phyloP scores from a whole-genome alignment of 2,888 invertebrate genomes.

The Nasonia oneida region DNA sequence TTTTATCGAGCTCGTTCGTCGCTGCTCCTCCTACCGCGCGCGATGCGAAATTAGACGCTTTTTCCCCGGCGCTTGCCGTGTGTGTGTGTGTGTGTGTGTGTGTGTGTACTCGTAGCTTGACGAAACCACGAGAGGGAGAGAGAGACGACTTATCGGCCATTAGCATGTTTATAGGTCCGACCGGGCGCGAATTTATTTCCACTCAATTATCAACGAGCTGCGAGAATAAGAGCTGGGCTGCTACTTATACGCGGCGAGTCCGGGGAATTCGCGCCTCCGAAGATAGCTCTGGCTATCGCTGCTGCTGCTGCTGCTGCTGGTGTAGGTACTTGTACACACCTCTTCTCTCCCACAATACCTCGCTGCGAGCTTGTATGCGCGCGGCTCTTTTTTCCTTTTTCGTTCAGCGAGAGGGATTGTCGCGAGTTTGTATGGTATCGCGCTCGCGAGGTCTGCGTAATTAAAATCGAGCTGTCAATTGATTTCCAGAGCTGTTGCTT shows the following conservation, averaged over 20 bases:
- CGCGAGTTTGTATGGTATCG: neutral
- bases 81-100: neutral
- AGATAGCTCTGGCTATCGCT: neutral
- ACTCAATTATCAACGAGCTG: conserved; percentile 56
- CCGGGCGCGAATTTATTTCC: conserved; percentile 56
- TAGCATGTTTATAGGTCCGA: conserved; percentile 60
- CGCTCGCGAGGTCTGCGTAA: neutral
- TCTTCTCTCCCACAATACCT: neutral
- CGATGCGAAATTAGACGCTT: conserved; percentile 55
- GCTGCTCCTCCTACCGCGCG: conserved; percentile 28
- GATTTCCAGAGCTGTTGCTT: neutral
- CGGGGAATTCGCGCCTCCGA: neutral
- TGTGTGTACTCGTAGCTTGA: neutral
- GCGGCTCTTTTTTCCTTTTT: neutral
- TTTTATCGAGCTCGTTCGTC: conserved; percentile 42
- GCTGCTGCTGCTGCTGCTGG: neutral
- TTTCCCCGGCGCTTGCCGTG: neutral
- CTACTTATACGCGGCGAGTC: neutral
- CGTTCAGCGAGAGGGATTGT: neutral
- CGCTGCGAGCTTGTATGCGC: neutral
- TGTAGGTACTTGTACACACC: neutral
- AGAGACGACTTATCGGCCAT: conserved; percentile 51
- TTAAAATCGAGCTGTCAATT: neutral
- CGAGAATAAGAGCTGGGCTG: neutral
- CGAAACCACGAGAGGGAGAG: conserved; percentile 28